A percentile compares a stretch with the other conserved stretches of the same genome.
These are phyloP conservation scores for Stenoptilia bipunctidactyla DNA, from an alignment of 2,888 invertebrate genomes.

Conservation along the genomic window DNA sequence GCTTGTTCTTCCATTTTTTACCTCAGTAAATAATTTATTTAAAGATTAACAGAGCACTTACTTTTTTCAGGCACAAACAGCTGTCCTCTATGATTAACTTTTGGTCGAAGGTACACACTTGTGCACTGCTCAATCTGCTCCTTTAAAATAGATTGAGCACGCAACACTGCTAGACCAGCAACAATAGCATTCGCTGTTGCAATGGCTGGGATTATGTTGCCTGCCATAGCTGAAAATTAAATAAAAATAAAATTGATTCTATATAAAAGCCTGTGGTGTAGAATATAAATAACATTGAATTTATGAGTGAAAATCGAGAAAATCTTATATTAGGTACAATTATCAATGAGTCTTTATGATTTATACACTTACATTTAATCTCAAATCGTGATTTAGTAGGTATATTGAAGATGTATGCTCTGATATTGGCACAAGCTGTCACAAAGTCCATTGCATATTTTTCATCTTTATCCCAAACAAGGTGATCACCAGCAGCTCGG, in stretches of 20 bases:
- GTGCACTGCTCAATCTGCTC: conserved; percentile 77
- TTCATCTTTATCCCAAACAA: conserved; percentile 99
- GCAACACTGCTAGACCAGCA: conserved; percentile 94
- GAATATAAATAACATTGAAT: no score
- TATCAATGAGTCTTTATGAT: no score
- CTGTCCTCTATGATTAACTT: conserved; percentile 80
- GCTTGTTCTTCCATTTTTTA: no score
- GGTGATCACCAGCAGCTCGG: conserved; percentile 72
- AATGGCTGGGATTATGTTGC: conserved; percentile 99
- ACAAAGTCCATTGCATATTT: conserved; percentile 95
- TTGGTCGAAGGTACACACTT: conserved; percentile 81
- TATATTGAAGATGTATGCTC: conserved; percentile 92
- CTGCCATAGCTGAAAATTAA: conserved; percentile 92
- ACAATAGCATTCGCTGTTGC: conserved; percentile 99
- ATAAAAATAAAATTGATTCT: not conserved
- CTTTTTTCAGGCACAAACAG: conserved; percentile 80
- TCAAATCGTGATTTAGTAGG: conserved; percentile 89
- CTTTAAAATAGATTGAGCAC: conserved; percentile 83
- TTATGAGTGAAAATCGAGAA: no score
- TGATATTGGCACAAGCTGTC: conserved; percentile 92
- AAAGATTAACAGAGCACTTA: no score
- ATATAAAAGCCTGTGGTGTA: no score
- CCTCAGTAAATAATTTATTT: no score
- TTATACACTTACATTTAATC: conserved; percentile 83
- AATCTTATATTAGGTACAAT: no score